A percentile compares a stretch with the other conserved stretches of the same genome.
Conservation (phyloP, 1,140 invertebrate species). For the Triops longicaudatus region DNA sequence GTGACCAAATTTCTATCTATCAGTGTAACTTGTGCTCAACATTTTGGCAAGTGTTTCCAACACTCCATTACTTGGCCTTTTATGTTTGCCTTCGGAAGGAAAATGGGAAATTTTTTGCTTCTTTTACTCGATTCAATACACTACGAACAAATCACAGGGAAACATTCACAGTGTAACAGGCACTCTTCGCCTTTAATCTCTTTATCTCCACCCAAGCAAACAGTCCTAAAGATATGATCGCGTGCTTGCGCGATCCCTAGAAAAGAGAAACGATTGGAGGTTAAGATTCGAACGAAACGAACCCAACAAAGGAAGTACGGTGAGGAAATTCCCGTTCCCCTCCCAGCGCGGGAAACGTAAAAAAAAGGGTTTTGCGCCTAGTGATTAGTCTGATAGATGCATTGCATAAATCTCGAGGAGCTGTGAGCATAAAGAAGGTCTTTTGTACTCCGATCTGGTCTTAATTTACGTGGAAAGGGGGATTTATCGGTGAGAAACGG, state of each 20-base stretch:
- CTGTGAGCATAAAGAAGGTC: background rate
- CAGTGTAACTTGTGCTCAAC: background rate
- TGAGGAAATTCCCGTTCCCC: too few species aligned
- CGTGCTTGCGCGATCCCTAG: background rate
- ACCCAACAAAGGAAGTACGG: too few species aligned
- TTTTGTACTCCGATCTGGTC: background rate
- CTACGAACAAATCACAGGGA: background rate
- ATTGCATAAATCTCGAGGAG: background rate
- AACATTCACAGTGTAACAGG: background rate
- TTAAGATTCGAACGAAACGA: too few species aligned
- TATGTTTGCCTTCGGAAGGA: background rate
- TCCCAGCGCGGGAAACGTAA: background rate
- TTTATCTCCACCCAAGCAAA: background rate
- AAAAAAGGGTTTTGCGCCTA: background rate
- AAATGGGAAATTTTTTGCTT: background rate
- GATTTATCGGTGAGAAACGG: conserved; percentile 14
- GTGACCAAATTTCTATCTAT: background rate
- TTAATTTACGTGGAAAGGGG: background rate
- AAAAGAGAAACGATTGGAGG: too few species aligned
- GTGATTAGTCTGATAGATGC: conserved; percentile 1
- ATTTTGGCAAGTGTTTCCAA: background rate
- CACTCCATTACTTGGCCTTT: background rate
- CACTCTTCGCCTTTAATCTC: background rate
- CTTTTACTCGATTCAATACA: background rate
- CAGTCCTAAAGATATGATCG: background rate